Evolutionary conservation across 2,113 vertebrate genomes (phyloP), one percentile per base, ranked within the genome.

Genomic region (Willisornis vidua): DNA sequence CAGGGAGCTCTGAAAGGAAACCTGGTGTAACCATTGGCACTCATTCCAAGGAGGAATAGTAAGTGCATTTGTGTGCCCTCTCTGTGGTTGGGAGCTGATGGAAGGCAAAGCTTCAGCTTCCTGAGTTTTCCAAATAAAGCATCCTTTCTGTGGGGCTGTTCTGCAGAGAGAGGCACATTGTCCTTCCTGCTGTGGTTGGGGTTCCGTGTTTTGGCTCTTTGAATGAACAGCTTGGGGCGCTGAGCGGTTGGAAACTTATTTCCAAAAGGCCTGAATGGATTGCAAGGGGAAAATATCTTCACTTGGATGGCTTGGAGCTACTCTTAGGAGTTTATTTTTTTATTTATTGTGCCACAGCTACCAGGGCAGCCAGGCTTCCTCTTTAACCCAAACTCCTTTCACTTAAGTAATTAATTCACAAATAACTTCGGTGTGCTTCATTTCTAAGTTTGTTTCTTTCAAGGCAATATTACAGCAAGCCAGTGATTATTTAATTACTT

Each of bases 101-200:
- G 94, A 95, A 84, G 83, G 94, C 93, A 94, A 75, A 1, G 25
- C 82, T 91, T 86, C 37, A 23, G 72, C 96, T 97, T 96, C 96
- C 96, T 96, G 96, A 85, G 33, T 41, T 70, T 88, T 87, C 90
- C 65, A 88, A 92, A 96, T 89, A 96, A 95, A 95, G 92, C 94
- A 75, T 84, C 92, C 92, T 84, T 97, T 97, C 86, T 96, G 3
- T 4, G 45, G 2, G 70, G 87, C 55, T 12, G 39, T 25, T 54
- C 37, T 49, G 16, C 48, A 65, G 49, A 96, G 85, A 97, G 94
- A 81, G 86, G 70, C 86, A 87, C 90, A 33, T 87, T 97, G 83
- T 97, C 19, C 67, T 96, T 68, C 90, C 70, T 92, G 85, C 88
- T 90, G 89, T 52, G 19, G 72, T 90, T 2, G 25, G 72, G 45